A percentile compares a stretch with the other conserved stretches of the same genome.
Evolutionary conservation across 1,140 invertebrate species (phyloP).

Genomic region (Formica exsecta): DNA sequence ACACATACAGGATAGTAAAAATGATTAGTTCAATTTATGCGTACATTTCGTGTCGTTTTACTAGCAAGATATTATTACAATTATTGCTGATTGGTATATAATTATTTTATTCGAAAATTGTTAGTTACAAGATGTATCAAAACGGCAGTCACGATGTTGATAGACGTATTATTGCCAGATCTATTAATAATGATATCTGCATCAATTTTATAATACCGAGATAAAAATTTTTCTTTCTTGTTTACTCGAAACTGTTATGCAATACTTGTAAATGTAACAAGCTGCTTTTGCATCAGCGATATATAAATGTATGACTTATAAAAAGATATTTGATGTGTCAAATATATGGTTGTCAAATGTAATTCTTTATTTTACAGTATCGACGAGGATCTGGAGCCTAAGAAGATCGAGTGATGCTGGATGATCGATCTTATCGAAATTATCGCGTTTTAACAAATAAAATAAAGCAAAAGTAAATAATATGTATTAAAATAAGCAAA

Average conservation of each 20-base stretch:
- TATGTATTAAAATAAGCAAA: slow-evolving; percentile 26
- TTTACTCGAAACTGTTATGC: background rate
- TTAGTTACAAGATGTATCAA: background rate
- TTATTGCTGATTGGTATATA: background rate
- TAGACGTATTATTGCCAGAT: background rate
- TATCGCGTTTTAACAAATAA: background rate
- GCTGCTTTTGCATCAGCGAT: background rate
- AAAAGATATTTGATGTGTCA: background rate
- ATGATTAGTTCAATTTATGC: background rate
- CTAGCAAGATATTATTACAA: background rate
- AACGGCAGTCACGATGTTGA: background rate
- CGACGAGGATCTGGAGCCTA: background rate
- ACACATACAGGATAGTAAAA: background rate
- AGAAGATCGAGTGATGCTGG: background rate
- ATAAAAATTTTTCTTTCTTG: background rate
- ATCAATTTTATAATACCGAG: background rate
- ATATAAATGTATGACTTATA: slow-evolving; percentile 3
- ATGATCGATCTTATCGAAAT: background rate
- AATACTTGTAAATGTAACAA: background rate
- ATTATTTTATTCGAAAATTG: background rate
- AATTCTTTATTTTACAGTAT: slow-evolving; percentile 1
- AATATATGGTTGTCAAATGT: background rate
- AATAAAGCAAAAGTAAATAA: slow-evolving; percentile 22
- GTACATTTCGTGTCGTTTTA: background rate
- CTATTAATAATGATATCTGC: background rate